Percentiles rank a stretch among this genome's conserved stretches.
Evolutionary conservation across 2,797 vertebrate genomes (phyloP).

Genomic region (Sebastes glaucus): DNA sequence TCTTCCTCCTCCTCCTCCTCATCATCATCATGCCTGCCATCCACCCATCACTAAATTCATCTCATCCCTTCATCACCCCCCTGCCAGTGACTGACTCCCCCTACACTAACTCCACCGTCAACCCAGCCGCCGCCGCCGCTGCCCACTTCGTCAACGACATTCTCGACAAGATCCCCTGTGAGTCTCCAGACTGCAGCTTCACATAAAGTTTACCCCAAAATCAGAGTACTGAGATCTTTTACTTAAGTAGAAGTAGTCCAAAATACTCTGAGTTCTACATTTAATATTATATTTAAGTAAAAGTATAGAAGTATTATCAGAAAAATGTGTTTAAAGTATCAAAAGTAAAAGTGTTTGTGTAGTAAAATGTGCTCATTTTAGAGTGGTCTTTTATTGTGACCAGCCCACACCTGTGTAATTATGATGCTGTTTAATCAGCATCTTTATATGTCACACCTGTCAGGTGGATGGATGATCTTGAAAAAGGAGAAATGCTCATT

Average conservation of each 20-base stretch:
- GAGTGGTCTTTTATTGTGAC: too few species aligned
- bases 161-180: constrained; percentile 82
- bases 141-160: constrained; percentile 64
- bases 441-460: background rate
- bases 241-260: too few species aligned
- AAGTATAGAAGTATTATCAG: too few species aligned
- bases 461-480: too few species aligned
- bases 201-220: too few species aligned
- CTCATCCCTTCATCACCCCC: background rate
- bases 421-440: background rate
- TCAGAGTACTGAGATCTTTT: too few species aligned
- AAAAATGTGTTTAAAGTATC: too few species aligned
- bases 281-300: too few species aligned
- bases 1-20: background rate
- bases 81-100: background rate
- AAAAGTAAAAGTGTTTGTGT: too few species aligned
- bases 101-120: constrained; percentile 31
- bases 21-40: constrained; percentile 20
- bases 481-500: too few species aligned
- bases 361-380: too few species aligned
- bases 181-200: background rate
- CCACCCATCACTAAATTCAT: background rate
- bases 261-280: too few species aligned
- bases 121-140: background rate
- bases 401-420: background rate